These are phyloP conservation scores for Sebastes oblongus DNA, from an alignment of 2,797 vertebrate species.

Conservation along the genomic window DNA sequence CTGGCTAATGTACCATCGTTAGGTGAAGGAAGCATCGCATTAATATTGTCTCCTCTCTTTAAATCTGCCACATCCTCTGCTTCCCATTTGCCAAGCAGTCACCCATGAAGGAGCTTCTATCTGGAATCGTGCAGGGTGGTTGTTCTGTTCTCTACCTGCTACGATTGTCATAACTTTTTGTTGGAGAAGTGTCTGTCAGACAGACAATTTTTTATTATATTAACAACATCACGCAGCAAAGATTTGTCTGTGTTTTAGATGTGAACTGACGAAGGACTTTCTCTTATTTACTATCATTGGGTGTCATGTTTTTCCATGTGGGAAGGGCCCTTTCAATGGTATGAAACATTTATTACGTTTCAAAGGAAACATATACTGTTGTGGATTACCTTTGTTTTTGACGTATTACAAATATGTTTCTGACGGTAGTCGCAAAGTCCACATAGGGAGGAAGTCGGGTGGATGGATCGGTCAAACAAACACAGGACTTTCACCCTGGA, in stretches of 20 bases:
- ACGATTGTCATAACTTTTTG: not conserved
- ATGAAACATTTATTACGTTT: no score
- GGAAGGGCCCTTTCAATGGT: no score
- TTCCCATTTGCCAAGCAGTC: constrained; percentile 22
- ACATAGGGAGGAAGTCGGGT: no score
- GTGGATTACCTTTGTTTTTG: no score
- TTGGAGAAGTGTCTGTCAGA: not conserved
- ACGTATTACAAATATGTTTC: no score
- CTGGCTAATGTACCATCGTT: constrained; percentile 35
- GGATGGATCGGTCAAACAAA: no score
- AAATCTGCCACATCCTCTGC: constrained; percentile 33
- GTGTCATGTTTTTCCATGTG: not conserved
- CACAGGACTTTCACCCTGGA: no score
- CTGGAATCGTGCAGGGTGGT: not conserved
- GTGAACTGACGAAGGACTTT: not conserved
- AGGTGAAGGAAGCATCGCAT: constrained; percentile 39
- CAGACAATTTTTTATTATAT: not conserved
- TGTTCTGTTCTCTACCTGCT: not conserved
- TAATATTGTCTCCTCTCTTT: constrained; percentile 55
- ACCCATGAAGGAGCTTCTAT: constrained; percentile 50
- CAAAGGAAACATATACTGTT: no score
- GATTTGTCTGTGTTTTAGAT: not conserved
- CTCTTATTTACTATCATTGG: not conserved
- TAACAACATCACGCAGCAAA: not conserved
- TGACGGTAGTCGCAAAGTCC: no score